Base-by-base conservation (phyloP, 2,113 vertebrate species). In the Cervus canadensis region DNA sequence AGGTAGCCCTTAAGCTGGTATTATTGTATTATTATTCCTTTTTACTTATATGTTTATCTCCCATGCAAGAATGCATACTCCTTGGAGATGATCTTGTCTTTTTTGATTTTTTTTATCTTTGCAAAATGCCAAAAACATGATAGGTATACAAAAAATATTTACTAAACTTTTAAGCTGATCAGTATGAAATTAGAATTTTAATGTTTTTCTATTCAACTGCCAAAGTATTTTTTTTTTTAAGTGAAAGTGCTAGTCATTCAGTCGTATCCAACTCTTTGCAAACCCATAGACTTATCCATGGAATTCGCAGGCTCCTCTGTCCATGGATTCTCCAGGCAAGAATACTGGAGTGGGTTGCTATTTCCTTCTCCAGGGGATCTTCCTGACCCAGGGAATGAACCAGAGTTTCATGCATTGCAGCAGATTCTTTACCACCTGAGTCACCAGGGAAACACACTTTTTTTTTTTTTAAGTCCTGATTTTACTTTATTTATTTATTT, bases 71-170 rank as follows among this genome's bases (percentile, higher is more conserved):
- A 87, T 67, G 13, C 36, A 33, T 60, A 78, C 15, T n/a, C 7
- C 50, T 78, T 92, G 62, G 90, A 87, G 52, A 83, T 7, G 54
- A 14, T 83, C 54, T 62, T 87, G 28, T 86, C 30, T 93, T 93
- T 94, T 64, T 56, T 40, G 6, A 67, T 60, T 82, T 12, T 90
- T 87, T 13, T 40, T 16, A 17, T 40, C 5, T 59, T 93, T 98
- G 45, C 28, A 86, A 6, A 71, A 4, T 54, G 60, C 21, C 40
- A 10, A 57, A 89, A 84, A 36, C 6, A 82, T 2, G 71, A 17
- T n/a, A 57, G n/a, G 78, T 7, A 43, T 3, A 36, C 21, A 79
- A 74, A 48, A 45, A 89, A 54, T 14, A 54, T 1, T 64, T 82
- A 16, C 33, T 76, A 5, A 48, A 48, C 90, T 83, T 57, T 83